Evolutionary conservation across 2,888 invertebrate species (phyloP).

Genomic region (Abscondita cerata): DNA sequence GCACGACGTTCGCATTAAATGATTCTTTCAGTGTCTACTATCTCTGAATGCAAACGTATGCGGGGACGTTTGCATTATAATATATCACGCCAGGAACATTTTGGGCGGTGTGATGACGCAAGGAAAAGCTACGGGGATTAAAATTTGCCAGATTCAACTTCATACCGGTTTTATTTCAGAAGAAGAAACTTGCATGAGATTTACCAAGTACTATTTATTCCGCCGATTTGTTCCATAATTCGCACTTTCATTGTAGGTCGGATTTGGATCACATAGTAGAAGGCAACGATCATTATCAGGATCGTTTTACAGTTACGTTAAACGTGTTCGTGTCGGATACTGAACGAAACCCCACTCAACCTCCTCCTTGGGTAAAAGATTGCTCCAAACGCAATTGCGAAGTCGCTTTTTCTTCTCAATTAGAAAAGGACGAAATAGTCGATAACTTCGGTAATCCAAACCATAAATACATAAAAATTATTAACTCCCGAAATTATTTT

Average conservation of each 20-base stretch:
- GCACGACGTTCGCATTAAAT: background rate
- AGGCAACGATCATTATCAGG: constrained; percentile 66
- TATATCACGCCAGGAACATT: constrained; percentile 88
- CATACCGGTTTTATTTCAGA: constrained; percentile 86
- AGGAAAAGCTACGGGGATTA: constrained; percentile 81
- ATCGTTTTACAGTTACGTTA: constrained; percentile 72
- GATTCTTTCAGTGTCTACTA: constrained; percentile 57
- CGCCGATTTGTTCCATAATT: background rate
- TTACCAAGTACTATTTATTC: constrained; percentile 63
- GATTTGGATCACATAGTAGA: constrained; percentile 87
- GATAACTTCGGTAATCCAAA: constrained; percentile 76
- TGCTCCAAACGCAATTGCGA: constrained; percentile 64
- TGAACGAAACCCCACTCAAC: constrained; percentile 70
- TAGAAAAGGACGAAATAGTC: constrained; percentile 83
- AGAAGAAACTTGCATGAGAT: constrained; percentile 77
- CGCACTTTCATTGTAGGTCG: constrained; percentile 58
- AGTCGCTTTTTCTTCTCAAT: constrained; percentile 75
- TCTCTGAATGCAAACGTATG: constrained; percentile 80
- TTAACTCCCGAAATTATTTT: constrained; percentile 32
- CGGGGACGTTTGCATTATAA: constrained; percentile 84
- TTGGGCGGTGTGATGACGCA: constrained; percentile 70
- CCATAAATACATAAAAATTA: constrained; percentile 11
- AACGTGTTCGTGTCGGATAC: constrained; percentile 76
- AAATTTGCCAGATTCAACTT: constrained; percentile 86
- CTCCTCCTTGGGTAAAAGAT: constrained; percentile 79